Evolutionary conservation across 2,888 invertebrate species (phyloP).

Genomic region (Ramazzottius varieornatus): DNA sequence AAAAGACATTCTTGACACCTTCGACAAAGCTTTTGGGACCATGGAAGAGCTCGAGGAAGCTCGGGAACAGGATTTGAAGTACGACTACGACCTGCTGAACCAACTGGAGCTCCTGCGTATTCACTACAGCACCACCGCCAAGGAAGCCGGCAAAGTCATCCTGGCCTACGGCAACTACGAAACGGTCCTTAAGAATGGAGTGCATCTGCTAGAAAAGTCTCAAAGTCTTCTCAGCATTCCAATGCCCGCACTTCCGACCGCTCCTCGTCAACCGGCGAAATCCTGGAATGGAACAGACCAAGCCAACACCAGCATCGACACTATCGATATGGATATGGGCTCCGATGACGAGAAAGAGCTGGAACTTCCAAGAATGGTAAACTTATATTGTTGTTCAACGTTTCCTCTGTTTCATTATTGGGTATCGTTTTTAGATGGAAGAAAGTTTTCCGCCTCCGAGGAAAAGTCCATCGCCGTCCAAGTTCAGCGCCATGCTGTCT

Average conservation of each 20-base stretch:
- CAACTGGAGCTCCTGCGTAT: not conserved
- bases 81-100: not conserved
- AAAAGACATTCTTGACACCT: not conserved
- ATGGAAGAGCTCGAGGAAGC: not conserved
- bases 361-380: too few relatives aligned
- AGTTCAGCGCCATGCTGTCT: too few relatives aligned
- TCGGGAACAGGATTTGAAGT: not conserved
- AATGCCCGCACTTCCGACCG: not conserved
- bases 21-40: not conserved
- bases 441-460: too few relatives aligned
- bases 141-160: not conserved
- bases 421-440: too few relatives aligned
- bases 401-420: too few relatives aligned
- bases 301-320: not conserved
- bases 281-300: too few relatives aligned
- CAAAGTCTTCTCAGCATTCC: not conserved
- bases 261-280: too few relatives aligned
- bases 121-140: not conserved
- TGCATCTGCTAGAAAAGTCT: not conserved
- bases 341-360: not conserved
- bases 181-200: not conserved
- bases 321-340: not conserved
- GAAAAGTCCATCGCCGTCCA: too few relatives aligned
- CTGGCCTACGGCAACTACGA: not conserved
- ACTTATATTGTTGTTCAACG: too few relatives aligned